These are phyloP conservation scores for Dreissena polymorpha DNA, from an alignment of 1,140 invertebrate genomes.

Conservation along the genomic window DNA sequence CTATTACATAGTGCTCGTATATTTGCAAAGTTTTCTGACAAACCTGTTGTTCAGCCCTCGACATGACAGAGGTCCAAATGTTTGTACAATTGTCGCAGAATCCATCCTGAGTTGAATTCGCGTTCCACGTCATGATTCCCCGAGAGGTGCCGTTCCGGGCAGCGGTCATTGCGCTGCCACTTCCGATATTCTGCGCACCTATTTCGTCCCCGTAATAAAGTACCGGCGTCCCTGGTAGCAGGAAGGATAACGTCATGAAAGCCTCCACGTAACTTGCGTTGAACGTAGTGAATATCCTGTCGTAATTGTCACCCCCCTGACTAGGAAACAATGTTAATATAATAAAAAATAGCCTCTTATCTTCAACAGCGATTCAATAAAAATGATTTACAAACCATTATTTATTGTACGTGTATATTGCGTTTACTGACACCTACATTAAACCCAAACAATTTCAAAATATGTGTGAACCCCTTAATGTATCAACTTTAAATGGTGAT, in stretches of 20 bases:
- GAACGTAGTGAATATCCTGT: conserved; percentile 56
- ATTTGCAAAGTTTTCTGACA: too few species aligned
- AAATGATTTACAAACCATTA: too few species aligned
- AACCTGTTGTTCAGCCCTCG: too few species aligned
- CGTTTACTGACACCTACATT: too few species aligned
- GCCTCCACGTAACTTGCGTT: conserved; percentile 51
- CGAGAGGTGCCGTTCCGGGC: conserved; percentile 75
- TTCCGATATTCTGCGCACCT: conserved; percentile 22
- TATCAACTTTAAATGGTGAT: too few species aligned
- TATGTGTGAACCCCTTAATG: too few species aligned
- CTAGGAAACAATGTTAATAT: conserved; percentile 36
- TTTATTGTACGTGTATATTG: too few species aligned
- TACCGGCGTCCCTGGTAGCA: conserved; percentile 69
- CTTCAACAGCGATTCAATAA: not conserved
- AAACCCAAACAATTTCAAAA: too few species aligned
- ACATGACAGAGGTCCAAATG: conserved; percentile 63
- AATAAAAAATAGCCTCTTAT: too few species aligned
- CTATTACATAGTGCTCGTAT: too few species aligned
- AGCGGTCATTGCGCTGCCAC: not conserved
- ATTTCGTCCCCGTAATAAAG: conserved; percentile 74
- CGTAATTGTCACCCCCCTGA: conserved; percentile 60
- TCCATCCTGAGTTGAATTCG: conserved; percentile 82
- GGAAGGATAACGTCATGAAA: conserved; percentile 59
- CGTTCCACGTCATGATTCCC: conserved; percentile 89
- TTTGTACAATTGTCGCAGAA: conserved; percentile 84